Conservation (phyloP, 2,888 invertebrate genomes). For the Macrophya alboannulata region DNA sequence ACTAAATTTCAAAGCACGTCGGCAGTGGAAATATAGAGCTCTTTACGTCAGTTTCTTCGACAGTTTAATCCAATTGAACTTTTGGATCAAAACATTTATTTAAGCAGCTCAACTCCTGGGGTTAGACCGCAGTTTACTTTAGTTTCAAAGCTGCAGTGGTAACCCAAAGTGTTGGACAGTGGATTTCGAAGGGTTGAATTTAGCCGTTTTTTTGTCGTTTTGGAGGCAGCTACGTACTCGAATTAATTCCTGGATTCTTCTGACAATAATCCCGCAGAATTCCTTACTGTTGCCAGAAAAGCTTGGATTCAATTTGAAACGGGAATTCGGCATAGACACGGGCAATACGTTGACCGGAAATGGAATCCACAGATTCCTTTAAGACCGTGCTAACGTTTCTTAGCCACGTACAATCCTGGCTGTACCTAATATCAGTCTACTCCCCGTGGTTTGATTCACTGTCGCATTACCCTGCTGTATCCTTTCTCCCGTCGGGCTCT, state of each 20-base stretch:
- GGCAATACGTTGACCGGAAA: constrained; percentile 43
- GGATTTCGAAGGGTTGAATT: not conserved
- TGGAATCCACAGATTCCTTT: constrained; percentile 33
- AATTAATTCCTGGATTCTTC: not conserved
- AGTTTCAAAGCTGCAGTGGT: not conserved
- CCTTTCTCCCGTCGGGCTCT: not conserved
- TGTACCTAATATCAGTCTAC: constrained; percentile 22
- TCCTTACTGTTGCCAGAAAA: not conserved
- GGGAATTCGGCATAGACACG: not conserved
- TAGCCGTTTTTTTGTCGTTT: not conserved
- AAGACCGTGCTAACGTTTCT: constrained; percentile 36
- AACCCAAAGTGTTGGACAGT: not conserved
- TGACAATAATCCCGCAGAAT: not conserved
- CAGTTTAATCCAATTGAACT: constrained; percentile 22
- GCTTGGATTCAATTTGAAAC: not conserved
- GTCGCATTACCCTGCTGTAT: not conserved
- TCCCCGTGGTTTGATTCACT: constrained; percentile 50
- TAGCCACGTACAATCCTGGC: constrained; percentile 5
- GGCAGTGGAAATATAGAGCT: not conserved
- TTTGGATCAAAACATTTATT: not conserved
- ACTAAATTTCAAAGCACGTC: not conserved
- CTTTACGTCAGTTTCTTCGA: not conserved
- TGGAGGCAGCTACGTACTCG: not conserved
- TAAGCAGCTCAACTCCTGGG: not conserved
- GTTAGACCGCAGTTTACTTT: not conserved